phyloP scores from a whole-genome alignment of 2,113 vertebrate genomes.

The Triplophysa siluroides region DNA sequence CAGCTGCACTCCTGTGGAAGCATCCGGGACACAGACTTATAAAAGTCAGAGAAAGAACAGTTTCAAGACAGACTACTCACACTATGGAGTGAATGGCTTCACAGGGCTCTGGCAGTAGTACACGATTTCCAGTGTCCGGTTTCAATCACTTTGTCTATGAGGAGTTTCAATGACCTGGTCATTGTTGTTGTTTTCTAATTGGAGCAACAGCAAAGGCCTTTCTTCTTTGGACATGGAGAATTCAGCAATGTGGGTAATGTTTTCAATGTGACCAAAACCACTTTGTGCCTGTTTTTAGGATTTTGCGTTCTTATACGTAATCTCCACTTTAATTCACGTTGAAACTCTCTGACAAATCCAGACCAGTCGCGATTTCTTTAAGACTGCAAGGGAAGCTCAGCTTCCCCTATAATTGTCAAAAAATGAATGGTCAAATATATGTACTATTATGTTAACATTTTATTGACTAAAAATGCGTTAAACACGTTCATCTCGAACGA shows the following conservation, averaged over 20 bases:
- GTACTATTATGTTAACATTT: too few species aligned
- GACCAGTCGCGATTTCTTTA: too few species aligned
- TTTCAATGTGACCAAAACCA: slow-evolving; percentile 4
- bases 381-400: too few species aligned
- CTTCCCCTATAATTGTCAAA: too few species aligned
- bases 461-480: too few species aligned
- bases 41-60: neutral
- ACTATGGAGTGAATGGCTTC: slow-evolving; percentile 35
- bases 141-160: slow-evolving; percentile 25
- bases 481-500: too few species aligned
- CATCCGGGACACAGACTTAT: neutral
- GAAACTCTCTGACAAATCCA: neutral
- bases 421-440: too few species aligned
- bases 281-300: neutral
- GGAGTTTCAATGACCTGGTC: neutral
- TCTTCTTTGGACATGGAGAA: neutral
- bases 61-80: slow-evolving; percentile 9
- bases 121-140: neutral
- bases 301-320: neutral
- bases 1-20: slow-evolving; percentile 14
- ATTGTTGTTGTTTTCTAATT: slow-evolving; percentile 20
- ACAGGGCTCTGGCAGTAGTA: neutral
- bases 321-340: neutral
- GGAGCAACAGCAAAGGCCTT: slow-evolving; percentile 1
- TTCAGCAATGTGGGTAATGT: neutral